phyloP scores from a whole-genome alignment of 1,140 invertebrate genomes.

The Anagrus nilaparvatae region DNA sequence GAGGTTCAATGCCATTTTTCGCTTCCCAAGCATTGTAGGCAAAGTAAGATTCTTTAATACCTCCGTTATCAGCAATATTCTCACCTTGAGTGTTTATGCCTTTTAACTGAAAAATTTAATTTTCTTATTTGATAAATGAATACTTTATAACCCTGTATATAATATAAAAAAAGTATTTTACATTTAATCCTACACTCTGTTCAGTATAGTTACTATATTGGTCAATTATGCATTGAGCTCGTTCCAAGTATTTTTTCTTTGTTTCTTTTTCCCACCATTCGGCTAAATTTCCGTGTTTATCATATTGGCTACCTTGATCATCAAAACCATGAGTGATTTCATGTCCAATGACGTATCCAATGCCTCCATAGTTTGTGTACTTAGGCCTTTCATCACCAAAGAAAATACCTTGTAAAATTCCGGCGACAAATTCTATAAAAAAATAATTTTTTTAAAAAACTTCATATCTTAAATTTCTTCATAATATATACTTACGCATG shows the following conservation, averaged over 20 bases:
- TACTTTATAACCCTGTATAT: too few relatives aligned
- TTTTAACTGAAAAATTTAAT: conserved; percentile 44
- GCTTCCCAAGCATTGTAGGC: conserved; percentile 41
- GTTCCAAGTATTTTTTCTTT: conserved; percentile 47
- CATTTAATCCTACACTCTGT: conserved; percentile 45
- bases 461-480: too few relatives aligned
- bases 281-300: conserved; percentile 52
- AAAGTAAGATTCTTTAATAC: conserved; percentile 47
- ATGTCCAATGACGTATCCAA: conserved; percentile 58
- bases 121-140: too few relatives aligned
- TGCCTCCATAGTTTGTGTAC: conserved; percentile 67
- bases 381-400: conserved; percentile 57
- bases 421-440: conserved; percentile 58
- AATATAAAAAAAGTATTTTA: too few relatives aligned
- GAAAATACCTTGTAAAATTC: conserved; percentile 64
- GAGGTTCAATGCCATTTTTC: conserved; percentile 30
- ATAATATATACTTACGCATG: conserved; percentile 49
- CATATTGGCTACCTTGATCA: conserved; percentile 54
- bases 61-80: conserved; percentile 56
- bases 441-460: too few relatives aligned
- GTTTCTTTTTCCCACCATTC: conserved; percentile 57
- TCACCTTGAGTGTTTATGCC: conserved; percentile 52
- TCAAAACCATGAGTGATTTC: conserved; percentile 53
- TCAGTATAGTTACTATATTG: conserved; percentile 59
- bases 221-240: conserved; percentile 55